These are phyloP conservation scores for Drosophila orena DNA, from an alignment of 1,140 invertebrate genomes.

Conservation along the genomic window DNA sequence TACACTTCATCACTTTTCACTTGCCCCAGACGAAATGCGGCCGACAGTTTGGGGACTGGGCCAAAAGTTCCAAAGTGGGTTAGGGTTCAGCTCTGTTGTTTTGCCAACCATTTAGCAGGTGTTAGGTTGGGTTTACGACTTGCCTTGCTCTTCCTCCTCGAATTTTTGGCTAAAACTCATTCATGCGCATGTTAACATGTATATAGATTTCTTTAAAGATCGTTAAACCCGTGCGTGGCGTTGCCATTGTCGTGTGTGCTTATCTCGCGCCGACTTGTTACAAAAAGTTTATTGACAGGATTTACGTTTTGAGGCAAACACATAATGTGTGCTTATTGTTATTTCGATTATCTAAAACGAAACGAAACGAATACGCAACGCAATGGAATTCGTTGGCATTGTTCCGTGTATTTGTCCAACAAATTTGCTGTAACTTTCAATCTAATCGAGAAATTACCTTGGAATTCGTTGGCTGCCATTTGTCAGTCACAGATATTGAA, in stretches of 20 bases:
- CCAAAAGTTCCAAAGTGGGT: slow-evolving; percentile 23
- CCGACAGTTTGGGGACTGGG: slow-evolving; percentile 1
- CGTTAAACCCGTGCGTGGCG: slow-evolving; percentile 64
- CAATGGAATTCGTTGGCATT: slow-evolving; percentile 8
- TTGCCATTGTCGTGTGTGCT: slow-evolving; percentile 19
- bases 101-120: slow-evolving; percentile 68
- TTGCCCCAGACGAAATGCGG: not conserved
- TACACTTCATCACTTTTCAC: slow-evolving; percentile 18
- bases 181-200: slow-evolving; percentile 27
- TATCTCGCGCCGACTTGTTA: slow-evolving; percentile 44
- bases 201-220: slow-evolving; percentile 51
- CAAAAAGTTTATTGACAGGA: slow-evolving; percentile 75
- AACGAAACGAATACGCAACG: slow-evolving; percentile 27
- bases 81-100: slow-evolving; percentile 66
- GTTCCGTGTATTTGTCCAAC: slow-evolving; percentile 45
- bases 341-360: slow-evolving; percentile 25
- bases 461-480: slow-evolving; percentile 25
- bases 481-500: slow-evolving; percentile 22
- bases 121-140: slow-evolving; percentile 51
- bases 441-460: slow-evolving; percentile 52
- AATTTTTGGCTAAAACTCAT: slow-evolving; percentile 14
- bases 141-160: slow-evolving; percentile 13
- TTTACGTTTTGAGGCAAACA: slow-evolving; percentile 56
- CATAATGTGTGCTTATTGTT: slow-evolving; percentile 49
- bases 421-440: slow-evolving; percentile 55